These are phyloP conservation scores for Lordiphosa stackelbergi DNA, from an alignment of 1,140 invertebrate species.

Conservation along the genomic window DNA sequence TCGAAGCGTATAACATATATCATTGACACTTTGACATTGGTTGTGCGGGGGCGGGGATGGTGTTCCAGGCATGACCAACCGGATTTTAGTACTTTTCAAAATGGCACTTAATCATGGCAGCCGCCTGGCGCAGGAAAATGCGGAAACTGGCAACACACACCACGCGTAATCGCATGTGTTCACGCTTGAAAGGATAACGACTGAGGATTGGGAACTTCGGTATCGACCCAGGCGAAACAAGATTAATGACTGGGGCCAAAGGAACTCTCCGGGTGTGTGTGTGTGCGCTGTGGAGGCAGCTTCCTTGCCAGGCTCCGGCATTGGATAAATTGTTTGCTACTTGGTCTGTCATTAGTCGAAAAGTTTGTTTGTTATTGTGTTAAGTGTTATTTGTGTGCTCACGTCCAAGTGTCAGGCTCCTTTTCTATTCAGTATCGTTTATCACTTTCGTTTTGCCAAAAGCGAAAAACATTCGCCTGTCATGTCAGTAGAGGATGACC, in stretches of 20 bases:
- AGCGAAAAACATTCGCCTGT: conserved; percentile 50
- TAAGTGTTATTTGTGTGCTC: conserved; percentile 75
- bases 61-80: conserved; percentile 61
- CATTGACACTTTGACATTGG: conserved; percentile 76
- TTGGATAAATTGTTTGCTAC: conserved; percentile 75
- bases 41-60: conserved; percentile 6
- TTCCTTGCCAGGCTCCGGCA: conserved; percentile 36
- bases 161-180: conserved; percentile 76
- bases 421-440: conserved; percentile 46
- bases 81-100: conserved; percentile 77
- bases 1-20: conserved; percentile 75
- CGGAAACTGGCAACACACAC: conserved; percentile 72
- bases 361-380: conserved; percentile 77
- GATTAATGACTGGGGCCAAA: conserved; percentile 74
- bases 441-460: conserved; percentile 60
- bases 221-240: conserved; percentile 67
- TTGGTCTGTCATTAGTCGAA: conserved; percentile 76
- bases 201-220: conserved; percentile 45
- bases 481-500: conserved; percentile 46
- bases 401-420: conserved; percentile 67
- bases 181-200: conserved; percentile 75
- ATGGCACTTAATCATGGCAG: conserved; percentile 77
- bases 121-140: conserved; percentile 71
- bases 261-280: conserved; percentile 28
- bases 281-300: conserved; percentile 13